Evolutionary conservation across 2,888 invertebrate species (phyloP).

Genomic region (Caenorhabditis sp.): DNA sequence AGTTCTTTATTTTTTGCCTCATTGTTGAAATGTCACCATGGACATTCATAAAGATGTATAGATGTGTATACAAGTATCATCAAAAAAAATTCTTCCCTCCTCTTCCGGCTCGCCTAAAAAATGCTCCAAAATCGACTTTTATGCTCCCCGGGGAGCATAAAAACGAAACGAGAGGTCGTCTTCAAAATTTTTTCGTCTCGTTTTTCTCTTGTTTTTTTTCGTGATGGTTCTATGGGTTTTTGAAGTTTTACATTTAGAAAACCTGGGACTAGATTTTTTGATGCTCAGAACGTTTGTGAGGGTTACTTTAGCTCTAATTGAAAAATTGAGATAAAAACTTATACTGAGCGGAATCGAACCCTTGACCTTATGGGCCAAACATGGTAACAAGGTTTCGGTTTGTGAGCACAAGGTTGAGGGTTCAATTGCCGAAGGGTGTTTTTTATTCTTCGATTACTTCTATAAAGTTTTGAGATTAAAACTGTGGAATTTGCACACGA

Average conservation of each 20-base stretch:
- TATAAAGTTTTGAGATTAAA: too few relatives aligned
- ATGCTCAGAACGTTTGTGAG: too few relatives aligned
- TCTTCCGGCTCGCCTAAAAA: not conserved
- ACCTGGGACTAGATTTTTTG: too few relatives aligned
- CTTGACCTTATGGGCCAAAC: too few relatives aligned
- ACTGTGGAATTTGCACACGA: too few relatives aligned
- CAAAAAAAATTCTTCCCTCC: not conserved
- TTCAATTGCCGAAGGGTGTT: too few relatives aligned
- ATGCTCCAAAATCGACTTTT: not conserved
- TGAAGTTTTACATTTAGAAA: not conserved
- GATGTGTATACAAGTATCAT: not conserved
- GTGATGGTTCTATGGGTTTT: not conserved
- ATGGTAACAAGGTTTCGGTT: too few relatives aligned
- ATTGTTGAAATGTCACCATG: conserved; percentile 1
- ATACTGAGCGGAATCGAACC: too few relatives aligned
- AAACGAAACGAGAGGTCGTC: not conserved
- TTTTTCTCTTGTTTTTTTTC: not conserved
- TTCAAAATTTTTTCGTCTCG: not conserved
- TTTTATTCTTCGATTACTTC: too few relatives aligned
- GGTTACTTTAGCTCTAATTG: too few relatives aligned
- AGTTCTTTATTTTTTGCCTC: conserved; percentile 14
- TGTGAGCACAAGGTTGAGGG: too few relatives aligned
- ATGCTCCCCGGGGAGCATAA: not conserved
- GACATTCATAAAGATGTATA: not conserved
- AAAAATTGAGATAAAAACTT: too few relatives aligned